Conservation (phyloP, 2,888 invertebrate species). For the Poecilus cupreus region DNA sequence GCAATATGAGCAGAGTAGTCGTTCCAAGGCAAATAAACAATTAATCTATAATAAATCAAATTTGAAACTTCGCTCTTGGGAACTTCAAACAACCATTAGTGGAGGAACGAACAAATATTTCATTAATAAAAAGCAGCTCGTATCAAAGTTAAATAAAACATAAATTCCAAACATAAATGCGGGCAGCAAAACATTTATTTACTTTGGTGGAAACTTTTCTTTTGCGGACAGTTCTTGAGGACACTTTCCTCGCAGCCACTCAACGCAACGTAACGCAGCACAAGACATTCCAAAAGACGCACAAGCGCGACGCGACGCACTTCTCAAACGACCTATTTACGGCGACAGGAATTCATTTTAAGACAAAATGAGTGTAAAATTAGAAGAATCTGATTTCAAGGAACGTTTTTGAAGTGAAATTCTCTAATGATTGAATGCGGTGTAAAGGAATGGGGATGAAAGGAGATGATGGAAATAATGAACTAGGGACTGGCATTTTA, state of each 20-base stretch:
- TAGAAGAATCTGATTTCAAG: not conserved
- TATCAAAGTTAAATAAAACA: constrained; percentile 18
- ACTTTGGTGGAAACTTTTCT: constrained; percentile 30
- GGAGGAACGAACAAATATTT: not conserved
- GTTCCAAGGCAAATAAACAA: not conserved
- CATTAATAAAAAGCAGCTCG: constrained; percentile 9
- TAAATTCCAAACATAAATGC: constrained; percentile 16
- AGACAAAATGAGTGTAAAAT: constrained; percentile 14
- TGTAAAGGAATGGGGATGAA: not conserved
- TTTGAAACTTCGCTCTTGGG: not conserved
- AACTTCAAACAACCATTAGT: not conserved
- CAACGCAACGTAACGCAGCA: no score
- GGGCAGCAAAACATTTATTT: constrained; percentile 29
- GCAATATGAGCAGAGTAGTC: not conserved
- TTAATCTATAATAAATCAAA: not conserved
- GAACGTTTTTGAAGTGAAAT: not conserved
- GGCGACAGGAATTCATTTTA: not conserved
- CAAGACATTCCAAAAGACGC: not conserved
- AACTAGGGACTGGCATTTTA: no score
- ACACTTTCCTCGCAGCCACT: not conserved
- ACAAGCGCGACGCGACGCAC: no score
- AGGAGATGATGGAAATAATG: not conserved
- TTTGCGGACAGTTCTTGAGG: not conserved
- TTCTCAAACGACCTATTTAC: constrained; percentile 2
- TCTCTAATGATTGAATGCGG: not conserved